Evolutionary conservation across 2,113 vertebrate genomes (phyloP).

Genomic region (Brienomyrus brachyistius): DNA sequence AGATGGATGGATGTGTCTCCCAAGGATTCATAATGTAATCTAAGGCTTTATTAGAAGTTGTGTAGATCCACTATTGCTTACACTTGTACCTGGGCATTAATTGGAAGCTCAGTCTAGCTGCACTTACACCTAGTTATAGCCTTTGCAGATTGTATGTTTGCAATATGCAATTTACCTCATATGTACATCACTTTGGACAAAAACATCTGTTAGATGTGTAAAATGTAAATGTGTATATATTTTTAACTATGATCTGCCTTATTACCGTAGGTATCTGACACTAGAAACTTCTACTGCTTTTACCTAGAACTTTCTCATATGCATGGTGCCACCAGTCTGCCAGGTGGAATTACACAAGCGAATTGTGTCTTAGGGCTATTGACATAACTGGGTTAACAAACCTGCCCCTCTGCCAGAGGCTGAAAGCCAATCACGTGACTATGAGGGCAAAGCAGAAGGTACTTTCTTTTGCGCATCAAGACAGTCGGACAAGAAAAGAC

Average conservation of each 20-base stretch:
- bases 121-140: background rate
- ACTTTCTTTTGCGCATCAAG: background rate
- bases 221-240: background rate
- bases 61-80: background rate
- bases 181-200: background rate
- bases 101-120: background rate
- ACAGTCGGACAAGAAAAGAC: background rate
- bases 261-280: background rate
- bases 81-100: background rate
- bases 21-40: background rate
- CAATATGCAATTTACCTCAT: background rate
- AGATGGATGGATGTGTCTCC: background rate
- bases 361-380: background rate
- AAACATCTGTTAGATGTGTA: background rate
- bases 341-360: background rate
- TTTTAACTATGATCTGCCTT: background rate
- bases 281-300: background rate
- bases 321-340: background rate
- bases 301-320: background rate
- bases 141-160: background rate
- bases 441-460: background rate
- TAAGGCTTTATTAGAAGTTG: background rate
- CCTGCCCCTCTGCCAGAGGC: background rate
- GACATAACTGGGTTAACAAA: background rate
- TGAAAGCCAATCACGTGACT: background rate